phyloP scores from a whole-genome alignment of 2,113 vertebrate species.

The Pseudorhombus dupliciocellatus region DNA sequence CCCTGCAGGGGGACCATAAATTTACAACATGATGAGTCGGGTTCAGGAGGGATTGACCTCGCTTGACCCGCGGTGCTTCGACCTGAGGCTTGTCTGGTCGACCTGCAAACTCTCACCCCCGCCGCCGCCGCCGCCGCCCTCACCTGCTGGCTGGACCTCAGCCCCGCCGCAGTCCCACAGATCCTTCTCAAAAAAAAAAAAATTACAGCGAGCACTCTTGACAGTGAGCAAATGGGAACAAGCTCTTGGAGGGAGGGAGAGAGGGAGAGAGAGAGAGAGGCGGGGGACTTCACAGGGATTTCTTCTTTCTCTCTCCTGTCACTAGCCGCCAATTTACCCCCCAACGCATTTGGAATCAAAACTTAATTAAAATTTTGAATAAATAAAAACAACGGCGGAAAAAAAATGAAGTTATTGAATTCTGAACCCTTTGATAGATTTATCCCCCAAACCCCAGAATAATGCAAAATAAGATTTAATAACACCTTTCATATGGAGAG shows the following conservation, averaged over 20 bases:
- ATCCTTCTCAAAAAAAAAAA: constrained; percentile 1
- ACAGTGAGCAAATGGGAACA: constrained; percentile 39
- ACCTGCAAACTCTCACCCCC: background rate
- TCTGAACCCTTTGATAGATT: constrained; percentile 84
- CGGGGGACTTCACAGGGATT: constrained; percentile 63
- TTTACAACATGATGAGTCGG: constrained; percentile 52
- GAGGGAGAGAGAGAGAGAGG: background rate
- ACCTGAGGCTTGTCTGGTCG: constrained; percentile 22
- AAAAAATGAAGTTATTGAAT: constrained; percentile 78
- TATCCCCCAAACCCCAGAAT: constrained; percentile 80
- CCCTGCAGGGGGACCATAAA: constrained; percentile 28
- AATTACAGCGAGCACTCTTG: constrained; percentile 31
- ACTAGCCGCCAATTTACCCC: constrained; percentile 62
- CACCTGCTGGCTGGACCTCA: constrained; percentile 20
- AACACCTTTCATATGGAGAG: constrained; percentile 82
- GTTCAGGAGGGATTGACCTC: constrained; percentile 60
- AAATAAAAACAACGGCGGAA: constrained; percentile 78
- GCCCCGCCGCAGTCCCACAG: constrained; percentile 6
- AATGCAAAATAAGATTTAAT: constrained; percentile 85
- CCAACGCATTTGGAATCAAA: constrained; percentile 71
- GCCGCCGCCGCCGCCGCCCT: background rate
- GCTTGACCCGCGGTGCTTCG: constrained; percentile 41
- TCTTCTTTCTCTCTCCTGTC: constrained; percentile 59
- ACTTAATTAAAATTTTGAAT: constrained; percentile 82
- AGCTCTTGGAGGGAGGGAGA: constrained; percentile 6